Evolutionary conservation across 2,797 vertebrate species (phyloP).

Genomic region (Naso thynnoides): DNA sequence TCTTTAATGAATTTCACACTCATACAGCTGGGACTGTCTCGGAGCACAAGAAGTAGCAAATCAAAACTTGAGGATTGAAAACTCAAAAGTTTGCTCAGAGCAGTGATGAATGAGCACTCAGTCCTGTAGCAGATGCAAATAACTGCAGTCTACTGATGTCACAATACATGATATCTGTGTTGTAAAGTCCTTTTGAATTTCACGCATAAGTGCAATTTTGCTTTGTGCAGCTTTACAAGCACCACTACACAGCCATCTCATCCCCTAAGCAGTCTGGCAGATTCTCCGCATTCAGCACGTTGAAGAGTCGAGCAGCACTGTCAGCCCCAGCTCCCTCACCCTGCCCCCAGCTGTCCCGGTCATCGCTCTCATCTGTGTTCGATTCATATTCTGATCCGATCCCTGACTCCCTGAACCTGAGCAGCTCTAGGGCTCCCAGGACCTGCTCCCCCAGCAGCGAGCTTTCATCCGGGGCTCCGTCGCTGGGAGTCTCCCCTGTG

Average conservation of each 20-base stretch:
- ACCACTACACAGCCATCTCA: constrained; percentile 89
- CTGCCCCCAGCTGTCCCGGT: constrained; percentile 93
- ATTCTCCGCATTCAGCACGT: constrained; percentile 88
- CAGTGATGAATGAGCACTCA: not conserved
- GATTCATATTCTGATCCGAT: constrained; percentile 96
- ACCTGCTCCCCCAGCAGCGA: constrained; percentile 83
- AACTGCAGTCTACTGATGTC: constrained; percentile 23
- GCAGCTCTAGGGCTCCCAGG: constrained; percentile 92
- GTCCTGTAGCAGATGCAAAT: not conserved
- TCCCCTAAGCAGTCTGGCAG: constrained; percentile 91
- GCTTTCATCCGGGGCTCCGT: constrained; percentile 62
- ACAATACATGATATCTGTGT: constrained; percentile 25
- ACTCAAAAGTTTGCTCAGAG: not conserved
- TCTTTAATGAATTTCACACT: not conserved
- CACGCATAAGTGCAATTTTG: constrained; percentile 4
- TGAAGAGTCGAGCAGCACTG: constrained; percentile 68
- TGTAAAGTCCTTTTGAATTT: constrained; percentile 33
- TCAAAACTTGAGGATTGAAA: not conserved
- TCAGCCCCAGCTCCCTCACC: constrained; percentile 79
- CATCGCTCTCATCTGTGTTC: constrained; percentile 95
- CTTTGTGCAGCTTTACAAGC: constrained; percentile 6
- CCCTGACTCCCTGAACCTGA: constrained; percentile 94
- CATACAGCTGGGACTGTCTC: not conserved
- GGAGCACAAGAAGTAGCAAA: constrained; percentile 12
- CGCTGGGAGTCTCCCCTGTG: constrained; percentile 75